These are phyloP conservation scores for Sitta europaea DNA, from an alignment of 2,113 vertebrate genomes.

Conservation along the genomic window DNA sequence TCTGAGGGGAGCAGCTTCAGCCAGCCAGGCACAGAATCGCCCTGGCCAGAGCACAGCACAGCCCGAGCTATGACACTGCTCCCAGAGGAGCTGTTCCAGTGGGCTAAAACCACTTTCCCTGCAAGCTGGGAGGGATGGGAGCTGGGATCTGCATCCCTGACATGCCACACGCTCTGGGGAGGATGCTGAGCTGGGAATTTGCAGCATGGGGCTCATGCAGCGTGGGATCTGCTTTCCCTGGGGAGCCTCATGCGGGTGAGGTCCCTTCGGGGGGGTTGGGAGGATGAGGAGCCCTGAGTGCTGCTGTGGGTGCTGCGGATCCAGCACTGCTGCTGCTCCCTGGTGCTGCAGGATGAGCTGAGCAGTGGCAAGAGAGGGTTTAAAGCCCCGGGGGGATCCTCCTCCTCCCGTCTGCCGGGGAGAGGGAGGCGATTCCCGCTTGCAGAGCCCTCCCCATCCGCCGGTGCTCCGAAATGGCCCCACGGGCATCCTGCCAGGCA, in stretches of 20 bases:
- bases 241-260: background rate
- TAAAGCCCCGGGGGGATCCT: background rate
- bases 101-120: background rate
- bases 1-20: constrained; percentile 9
- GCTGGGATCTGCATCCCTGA: background rate
- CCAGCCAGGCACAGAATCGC: background rate
- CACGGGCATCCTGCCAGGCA: background rate
- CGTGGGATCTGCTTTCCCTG: background rate
- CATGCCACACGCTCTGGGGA: rapidly evolving
- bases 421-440: background rate
- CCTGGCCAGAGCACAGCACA: background rate
- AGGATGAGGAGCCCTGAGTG: background rate
- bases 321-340: background rate
- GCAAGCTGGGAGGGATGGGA: background rate
- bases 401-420: background rate
- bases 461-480: background rate
- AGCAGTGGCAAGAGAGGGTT: background rate
- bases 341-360: background rate
- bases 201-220: rapidly evolving
- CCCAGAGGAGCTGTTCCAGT: background rate
- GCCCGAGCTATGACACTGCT: background rate
- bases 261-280: background rate
- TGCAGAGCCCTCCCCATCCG: background rate
- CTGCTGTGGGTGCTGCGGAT: background rate
- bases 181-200: background rate